Conservation (phyloP, 2,888 invertebrate genomes). For the Thecocarcelia acutangulata region DNA sequence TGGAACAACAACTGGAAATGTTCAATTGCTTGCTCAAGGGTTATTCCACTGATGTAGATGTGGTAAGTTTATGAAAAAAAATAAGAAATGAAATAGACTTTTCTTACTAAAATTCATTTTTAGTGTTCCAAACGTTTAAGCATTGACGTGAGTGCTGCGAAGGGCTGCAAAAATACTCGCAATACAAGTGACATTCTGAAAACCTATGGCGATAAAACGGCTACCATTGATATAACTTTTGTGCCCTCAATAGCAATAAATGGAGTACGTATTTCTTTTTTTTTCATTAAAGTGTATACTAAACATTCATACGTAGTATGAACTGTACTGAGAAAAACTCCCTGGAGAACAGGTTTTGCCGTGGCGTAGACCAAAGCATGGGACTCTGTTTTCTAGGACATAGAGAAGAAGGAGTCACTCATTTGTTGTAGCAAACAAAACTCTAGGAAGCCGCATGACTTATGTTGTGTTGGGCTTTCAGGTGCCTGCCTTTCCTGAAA, state of each 20-base stretch:
- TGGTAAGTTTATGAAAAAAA: conserved; percentile 61
- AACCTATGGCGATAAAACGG: conserved; percentile 76
- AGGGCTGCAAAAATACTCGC: conserved; percentile 74
- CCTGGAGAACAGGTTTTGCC: too few species aligned
- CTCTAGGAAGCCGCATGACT: too few species aligned
- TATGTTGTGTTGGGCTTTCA: too few species aligned
- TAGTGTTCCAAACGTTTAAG: conserved; percentile 73
- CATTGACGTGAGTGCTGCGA: conserved; percentile 74
- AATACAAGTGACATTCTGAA: conserved; percentile 75
- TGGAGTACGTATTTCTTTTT: conserved; percentile 74
- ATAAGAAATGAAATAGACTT: conserved; percentile 2
- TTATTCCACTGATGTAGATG: conserved; percentile 71
- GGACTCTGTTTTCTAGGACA: too few species aligned
- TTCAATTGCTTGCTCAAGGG: conserved; percentile 77
- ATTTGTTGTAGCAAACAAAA: too few species aligned
- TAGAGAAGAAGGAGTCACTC: too few species aligned
- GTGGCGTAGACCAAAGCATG: too few species aligned
- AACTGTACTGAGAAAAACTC: too few species aligned
- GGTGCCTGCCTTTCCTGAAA: too few species aligned
- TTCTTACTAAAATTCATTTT: background rate
- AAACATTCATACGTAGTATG: too few species aligned
- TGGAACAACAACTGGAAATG: conserved; percentile 74
- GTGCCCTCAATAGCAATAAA: conserved; percentile 79
- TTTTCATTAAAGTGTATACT: background rate
- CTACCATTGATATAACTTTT: conserved; percentile 75